phyloP scores from a whole-genome alignment of 2,797 vertebrate species.

The Dicrostonyx torquatus region DNA sequence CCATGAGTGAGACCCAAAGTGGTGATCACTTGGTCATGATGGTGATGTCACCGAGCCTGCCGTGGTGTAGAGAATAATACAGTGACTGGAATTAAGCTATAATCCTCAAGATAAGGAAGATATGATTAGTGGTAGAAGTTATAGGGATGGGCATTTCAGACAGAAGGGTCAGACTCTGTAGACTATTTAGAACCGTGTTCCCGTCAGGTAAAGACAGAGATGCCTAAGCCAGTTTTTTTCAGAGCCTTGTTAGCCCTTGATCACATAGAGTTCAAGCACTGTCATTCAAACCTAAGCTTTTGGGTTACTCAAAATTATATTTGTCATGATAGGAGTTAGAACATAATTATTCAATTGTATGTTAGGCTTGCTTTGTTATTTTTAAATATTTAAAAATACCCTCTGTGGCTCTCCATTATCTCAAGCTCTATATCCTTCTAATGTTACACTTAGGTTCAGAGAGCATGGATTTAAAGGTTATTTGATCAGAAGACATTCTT shows the following conservation, averaged over 20 bases:
- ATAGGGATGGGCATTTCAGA: not conserved
- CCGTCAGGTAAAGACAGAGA: not conserved
- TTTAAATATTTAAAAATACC: not conserved
- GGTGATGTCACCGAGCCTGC: not conserved
- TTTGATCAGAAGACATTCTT: not conserved
- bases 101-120: not conserved
- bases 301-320: slow-evolving; percentile 16
- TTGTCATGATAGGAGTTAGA: not conserved
- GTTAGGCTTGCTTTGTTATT: not conserved
- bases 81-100: not conserved
- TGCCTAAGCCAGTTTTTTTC: not conserved
- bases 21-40: not conserved
- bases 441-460: not conserved
- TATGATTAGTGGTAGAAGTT: not conserved
- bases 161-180: not conserved
- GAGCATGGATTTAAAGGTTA: not conserved
- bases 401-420: not conserved
- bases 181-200: not conserved
- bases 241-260: not conserved
- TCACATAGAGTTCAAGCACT: not conserved
- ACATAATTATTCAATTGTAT: not conserved
- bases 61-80: not conserved
- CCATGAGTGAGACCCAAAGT: not conserved
- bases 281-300: not conserved
- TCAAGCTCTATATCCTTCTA: not conserved